These are phyloP conservation scores for Enteromius thamalakanensis DNA, from an alignment of 2,797 vertebrate genomes.

Conservation along the genomic window DNA sequence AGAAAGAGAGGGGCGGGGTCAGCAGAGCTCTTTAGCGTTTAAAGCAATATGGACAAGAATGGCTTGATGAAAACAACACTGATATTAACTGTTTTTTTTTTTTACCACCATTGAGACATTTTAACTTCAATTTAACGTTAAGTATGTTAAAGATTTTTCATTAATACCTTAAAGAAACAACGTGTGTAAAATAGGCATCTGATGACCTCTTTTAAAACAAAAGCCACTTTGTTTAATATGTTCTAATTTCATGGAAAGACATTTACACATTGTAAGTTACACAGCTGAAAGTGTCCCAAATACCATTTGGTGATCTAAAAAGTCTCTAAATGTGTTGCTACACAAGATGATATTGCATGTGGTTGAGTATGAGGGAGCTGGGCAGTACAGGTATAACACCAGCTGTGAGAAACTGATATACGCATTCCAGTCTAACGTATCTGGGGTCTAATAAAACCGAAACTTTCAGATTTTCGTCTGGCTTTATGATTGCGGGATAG, in stretches of 20 bases:
- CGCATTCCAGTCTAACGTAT: background rate
- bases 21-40: too few species aligned
- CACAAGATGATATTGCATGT: background rate
- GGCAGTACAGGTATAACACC: background rate
- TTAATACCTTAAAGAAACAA: too few species aligned
- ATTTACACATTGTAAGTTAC: background rate
- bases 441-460: background rate
- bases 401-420: background rate
- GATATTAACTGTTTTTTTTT: too few species aligned
- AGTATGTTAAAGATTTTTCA: too few species aligned
- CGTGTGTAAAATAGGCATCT: too few species aligned
- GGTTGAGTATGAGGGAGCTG: background rate
- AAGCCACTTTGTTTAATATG: background rate
- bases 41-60: too few species aligned
- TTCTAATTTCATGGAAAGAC: background rate
- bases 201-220: background rate
- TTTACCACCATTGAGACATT: too few species aligned
- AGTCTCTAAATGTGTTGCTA: background rate
- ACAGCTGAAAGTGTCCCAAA: background rate
- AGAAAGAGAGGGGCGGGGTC: too few species aligned
- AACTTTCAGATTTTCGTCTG: conserved; percentile 13
- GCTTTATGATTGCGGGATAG: conserved; percentile 15
- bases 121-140: too few species aligned
- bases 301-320: background rate
- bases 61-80: too few species aligned